Conservation (phyloP, 2,888 invertebrate species). For the Ichneumon xanthorius region DNA sequence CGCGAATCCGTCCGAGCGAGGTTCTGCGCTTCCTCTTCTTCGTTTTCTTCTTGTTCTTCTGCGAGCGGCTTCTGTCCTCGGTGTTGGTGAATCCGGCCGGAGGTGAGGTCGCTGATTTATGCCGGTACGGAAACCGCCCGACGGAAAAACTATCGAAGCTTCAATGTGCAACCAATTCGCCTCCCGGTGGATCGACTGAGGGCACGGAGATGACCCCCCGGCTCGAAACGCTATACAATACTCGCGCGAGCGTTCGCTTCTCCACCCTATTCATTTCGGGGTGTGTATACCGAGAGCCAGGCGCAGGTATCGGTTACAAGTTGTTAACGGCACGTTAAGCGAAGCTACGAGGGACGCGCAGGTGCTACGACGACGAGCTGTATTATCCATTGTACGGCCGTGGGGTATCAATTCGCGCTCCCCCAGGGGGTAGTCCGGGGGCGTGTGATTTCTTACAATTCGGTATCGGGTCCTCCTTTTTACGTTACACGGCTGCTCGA, state of each 20-base stretch:
- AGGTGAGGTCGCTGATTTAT: slow-evolving; percentile 36
- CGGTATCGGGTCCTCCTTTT: slow-evolving; percentile 13
- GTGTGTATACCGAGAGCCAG: slow-evolving; percentile 46
- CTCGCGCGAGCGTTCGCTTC: slow-evolving; percentile 51
- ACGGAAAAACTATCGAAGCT: slow-evolving; percentile 9
- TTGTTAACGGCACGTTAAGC: slow-evolving; percentile 76
- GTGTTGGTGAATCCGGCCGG: neutral
- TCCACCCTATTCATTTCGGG: slow-evolving; percentile 44
- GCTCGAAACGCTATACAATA: slow-evolving; percentile 60
- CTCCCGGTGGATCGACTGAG: slow-evolving; percentile 39
- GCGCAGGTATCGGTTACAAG: slow-evolving; percentile 81
- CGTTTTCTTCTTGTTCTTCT: slow-evolving; percentile 6
- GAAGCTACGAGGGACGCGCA: slow-evolving; percentile 61
- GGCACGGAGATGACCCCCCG: slow-evolving; percentile 43
- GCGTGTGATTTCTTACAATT: slow-evolving; percentile 65
- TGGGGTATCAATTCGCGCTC: slow-evolving; percentile 68
- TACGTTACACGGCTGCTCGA: neutral
- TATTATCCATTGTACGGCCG: slow-evolving; percentile 43
- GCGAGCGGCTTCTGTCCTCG: slow-evolving; percentile 17
- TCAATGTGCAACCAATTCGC: neutral
- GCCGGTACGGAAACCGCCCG: neutral
- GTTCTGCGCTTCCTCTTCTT: neutral
- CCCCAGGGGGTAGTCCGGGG: slow-evolving; percentile 55
- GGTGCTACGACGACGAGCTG: slow-evolving; percentile 61
- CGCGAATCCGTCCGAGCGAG: neutral